Percentiles rank a stretch among this genome's conserved stretches.
phyloP scores from a whole-genome alignment of 1,140 invertebrate genomes.

The Magallana ariakensis region DNA sequence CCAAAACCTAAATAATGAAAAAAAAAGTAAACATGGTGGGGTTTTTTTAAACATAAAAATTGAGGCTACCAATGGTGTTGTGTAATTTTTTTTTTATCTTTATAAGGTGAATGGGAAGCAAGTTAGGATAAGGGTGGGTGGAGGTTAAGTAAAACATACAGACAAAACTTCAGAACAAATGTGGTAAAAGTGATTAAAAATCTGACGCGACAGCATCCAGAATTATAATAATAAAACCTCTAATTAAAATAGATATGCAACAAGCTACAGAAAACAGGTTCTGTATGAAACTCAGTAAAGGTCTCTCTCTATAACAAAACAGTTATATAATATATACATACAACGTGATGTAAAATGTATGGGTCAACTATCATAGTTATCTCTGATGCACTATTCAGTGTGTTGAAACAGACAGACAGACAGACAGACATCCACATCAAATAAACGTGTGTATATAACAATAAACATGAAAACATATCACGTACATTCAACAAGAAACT shows the following conservation, averaged over 20 bases:
- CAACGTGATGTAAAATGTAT: neutral
- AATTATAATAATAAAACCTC: constrained; percentile 10
- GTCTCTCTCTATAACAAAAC: constrained; percentile 33
- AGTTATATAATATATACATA: constrained; percentile 2
- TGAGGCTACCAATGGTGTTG: too few species aligned
- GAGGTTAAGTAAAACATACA: neutral
- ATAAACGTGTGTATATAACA: constrained; percentile 18
- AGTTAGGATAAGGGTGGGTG: neutral
- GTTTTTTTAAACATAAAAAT: too few species aligned
- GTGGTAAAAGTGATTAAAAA: constrained; percentile 28
- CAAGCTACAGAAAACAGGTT: constrained; percentile 12
- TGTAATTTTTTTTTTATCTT: too few species aligned
- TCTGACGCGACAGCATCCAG: constrained; percentile 9
- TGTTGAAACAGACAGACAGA: constrained; percentile 7
- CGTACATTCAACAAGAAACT: constrained; percentile 12
- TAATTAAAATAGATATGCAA: constrained; percentile 28
- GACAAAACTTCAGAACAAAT: constrained; percentile 1
- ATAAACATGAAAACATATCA: constrained; percentile 32
- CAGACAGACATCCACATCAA: constrained; percentile 4
- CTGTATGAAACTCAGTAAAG: constrained; percentile 11
- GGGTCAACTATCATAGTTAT: neutral
- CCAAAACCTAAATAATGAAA: too few species aligned
- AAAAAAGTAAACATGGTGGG: too few species aligned
- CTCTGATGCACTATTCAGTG: constrained; percentile 25
- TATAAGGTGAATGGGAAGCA: too few species aligned